These are phyloP conservation scores for Laspeyria flexula DNA, from an alignment of 2,888 invertebrate species.

Conservation along the genomic window DNA sequence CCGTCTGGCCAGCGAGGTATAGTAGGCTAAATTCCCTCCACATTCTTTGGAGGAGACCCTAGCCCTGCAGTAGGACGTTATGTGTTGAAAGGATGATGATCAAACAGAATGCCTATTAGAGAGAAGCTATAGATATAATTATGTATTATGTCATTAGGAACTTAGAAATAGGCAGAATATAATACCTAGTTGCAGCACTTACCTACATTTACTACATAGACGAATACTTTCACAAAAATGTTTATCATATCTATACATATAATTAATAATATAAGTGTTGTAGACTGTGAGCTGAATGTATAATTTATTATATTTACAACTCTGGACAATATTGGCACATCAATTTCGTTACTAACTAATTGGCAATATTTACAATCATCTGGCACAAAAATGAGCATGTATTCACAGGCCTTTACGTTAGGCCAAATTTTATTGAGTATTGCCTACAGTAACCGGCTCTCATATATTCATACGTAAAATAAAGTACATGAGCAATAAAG, in stretches of 20 bases:
- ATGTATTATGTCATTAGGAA: background rate
- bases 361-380: slow-evolving; percentile 37
- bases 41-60: too few species aligned
- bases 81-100: too few species aligned
- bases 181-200: slow-evolving; percentile 5
- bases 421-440: slow-evolving; percentile 39
- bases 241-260: slow-evolving; percentile 1
- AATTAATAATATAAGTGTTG: slow-evolving; percentile 7
- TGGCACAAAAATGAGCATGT: slow-evolving; percentile 58
- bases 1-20: too few species aligned
- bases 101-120: background rate
- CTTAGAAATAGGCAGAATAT: background rate
- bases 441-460: background rate
- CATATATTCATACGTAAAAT: background rate
- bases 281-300: slow-evolving; percentile 25
- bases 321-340: slow-evolving; percentile 57
- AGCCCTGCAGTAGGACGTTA: too few species aligned
- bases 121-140: too few species aligned
- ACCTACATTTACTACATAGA: slow-evolving; percentile 17
- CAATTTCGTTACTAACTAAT: slow-evolving; percentile 43
- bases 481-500: background rate
- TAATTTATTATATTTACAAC: slow-evolving; percentile 37
- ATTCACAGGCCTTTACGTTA: slow-evolving; percentile 42
- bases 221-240: slow-evolving; percentile 20
- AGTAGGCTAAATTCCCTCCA: too few species aligned